These are phyloP conservation scores for Eucidaris tribuloides DNA, from an alignment of 35 echinoderm and acorn worm genomes.

Conservation along the genomic window DNA sequence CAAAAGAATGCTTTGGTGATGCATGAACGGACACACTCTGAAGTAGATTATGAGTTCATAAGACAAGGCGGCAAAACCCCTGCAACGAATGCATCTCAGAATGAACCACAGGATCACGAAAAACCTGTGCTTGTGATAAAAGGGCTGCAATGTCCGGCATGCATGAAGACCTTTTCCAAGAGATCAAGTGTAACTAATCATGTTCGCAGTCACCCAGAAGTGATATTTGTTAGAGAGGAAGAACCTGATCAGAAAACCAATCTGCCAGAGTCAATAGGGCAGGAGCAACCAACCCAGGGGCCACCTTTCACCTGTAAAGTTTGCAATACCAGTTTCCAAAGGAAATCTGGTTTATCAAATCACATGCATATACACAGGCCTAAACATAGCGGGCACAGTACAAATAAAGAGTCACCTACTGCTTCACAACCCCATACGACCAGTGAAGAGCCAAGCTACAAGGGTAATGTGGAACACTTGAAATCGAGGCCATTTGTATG, in stretches of 20 bases:
- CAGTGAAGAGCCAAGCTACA: too few species aligned
- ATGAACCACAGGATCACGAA: neutral
- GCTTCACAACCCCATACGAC: too few species aligned
- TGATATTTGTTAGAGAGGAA: conserved; percentile 2
- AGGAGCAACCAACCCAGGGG: neutral
- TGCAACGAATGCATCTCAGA: neutral
- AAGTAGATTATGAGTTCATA: neutral
- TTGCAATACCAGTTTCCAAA: neutral
- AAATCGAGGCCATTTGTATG: neutral
- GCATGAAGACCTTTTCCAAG: neutral
- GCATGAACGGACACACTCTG: neutral
- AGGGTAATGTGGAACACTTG: too few species aligned
- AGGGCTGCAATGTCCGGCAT: conserved; percentile 6
- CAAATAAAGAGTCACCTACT: too few species aligned
- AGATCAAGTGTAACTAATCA: conserved; percentile 15
- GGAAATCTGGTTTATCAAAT: neutral
- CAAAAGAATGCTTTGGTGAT: neutral
- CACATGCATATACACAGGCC: conserved; percentile 20
- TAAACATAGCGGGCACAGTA: too few species aligned
- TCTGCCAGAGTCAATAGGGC: neutral
- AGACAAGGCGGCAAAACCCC: neutral
- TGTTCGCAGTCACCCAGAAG: neutral
- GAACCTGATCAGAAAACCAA: too few species aligned
- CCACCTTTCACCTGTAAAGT: neutral
- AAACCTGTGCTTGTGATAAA: neutral